Conservation (phyloP, 2,113 vertebrate species). For the Taxidea taxus region DNA sequence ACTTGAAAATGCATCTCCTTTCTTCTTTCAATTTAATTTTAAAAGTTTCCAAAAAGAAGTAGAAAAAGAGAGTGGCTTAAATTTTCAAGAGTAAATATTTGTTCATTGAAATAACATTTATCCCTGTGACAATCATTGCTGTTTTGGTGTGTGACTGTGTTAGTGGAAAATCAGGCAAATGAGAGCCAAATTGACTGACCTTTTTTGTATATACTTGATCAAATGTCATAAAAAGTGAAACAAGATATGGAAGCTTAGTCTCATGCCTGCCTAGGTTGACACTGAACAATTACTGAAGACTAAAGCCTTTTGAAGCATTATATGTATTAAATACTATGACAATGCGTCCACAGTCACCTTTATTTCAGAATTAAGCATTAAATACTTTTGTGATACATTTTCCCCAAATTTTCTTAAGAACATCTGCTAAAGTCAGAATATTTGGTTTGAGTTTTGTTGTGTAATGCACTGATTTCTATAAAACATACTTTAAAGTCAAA, state of each 20-base stretch:
- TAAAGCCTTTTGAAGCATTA: neutral
- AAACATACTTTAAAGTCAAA: neutral
- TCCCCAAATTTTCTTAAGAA: neutral
- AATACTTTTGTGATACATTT: neutral
- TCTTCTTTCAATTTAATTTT: neutral
- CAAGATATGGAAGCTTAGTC: neutral
- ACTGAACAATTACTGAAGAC: neutral
- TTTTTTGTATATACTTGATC: neutral
- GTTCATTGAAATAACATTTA: neutral
- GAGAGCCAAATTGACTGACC: neutral
- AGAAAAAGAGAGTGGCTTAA: neutral
- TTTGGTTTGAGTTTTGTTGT: neutral
- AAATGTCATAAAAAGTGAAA: neutral
- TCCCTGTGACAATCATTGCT: neutral
- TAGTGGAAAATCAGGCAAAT: neutral
- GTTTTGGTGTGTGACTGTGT: neutral
- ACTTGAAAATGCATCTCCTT: neutral
- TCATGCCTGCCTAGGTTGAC: neutral
- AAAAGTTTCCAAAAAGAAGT: neutral
- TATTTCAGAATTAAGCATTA: neutral
- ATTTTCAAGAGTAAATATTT: neutral
- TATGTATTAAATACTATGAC: neutral
- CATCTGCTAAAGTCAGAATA: neutral
- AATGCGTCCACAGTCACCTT: neutral
- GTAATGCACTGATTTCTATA: constrained; percentile 9